These are phyloP conservation scores for Helicoverpa assulta DNA, from an alignment of 2,888 invertebrate genomes.

Conservation along the genomic window DNA sequence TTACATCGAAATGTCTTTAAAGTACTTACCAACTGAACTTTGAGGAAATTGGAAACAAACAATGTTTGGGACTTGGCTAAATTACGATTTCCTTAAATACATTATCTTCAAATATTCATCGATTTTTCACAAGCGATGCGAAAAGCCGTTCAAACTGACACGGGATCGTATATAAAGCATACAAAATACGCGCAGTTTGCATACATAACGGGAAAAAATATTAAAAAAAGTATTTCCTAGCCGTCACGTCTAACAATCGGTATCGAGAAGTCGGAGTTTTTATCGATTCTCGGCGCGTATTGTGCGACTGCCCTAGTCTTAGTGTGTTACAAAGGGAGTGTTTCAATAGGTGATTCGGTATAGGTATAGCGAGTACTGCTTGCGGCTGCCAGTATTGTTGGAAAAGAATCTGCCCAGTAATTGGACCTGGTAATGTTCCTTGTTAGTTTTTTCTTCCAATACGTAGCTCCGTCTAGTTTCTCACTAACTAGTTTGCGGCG, in stretches of 20 bases:
- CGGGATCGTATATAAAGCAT: constrained; percentile 34
- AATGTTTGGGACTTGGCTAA: constrained; percentile 12
- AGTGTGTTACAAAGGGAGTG: constrained; percentile 52
- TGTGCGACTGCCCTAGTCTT: constrained; percentile 56
- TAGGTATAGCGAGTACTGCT: constrained; percentile 24
- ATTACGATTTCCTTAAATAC: constrained; percentile 11
- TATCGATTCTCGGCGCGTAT: constrained; percentile 54
- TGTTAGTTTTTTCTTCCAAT: constrained; percentile 13
- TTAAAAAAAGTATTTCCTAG: constrained; percentile 41
- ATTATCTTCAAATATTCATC: constrained; percentile 20
- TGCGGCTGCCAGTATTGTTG: constrained; percentile 34
- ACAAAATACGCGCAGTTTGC: constrained; percentile 45
- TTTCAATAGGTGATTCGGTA: constrained; percentile 50
- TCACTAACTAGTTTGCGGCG: background rate
- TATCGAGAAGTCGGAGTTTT: constrained; percentile 53
- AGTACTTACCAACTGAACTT: constrained; percentile 13
- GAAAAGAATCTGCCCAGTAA: constrained; percentile 38
- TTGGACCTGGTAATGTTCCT: constrained; percentile 34
- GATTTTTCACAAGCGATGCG: constrained; percentile 5
- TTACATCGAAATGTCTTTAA: constrained; percentile 15
- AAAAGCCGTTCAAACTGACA: constrained; percentile 31
- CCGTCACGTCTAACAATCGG: constrained; percentile 52
- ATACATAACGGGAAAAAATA: constrained; percentile 30
- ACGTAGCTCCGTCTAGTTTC: constrained; percentile 11
- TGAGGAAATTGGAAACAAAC: constrained; percentile 9